Conservation (phyloP, 2,797 vertebrate species). For the Semaprochilodus insignis region DNA sequence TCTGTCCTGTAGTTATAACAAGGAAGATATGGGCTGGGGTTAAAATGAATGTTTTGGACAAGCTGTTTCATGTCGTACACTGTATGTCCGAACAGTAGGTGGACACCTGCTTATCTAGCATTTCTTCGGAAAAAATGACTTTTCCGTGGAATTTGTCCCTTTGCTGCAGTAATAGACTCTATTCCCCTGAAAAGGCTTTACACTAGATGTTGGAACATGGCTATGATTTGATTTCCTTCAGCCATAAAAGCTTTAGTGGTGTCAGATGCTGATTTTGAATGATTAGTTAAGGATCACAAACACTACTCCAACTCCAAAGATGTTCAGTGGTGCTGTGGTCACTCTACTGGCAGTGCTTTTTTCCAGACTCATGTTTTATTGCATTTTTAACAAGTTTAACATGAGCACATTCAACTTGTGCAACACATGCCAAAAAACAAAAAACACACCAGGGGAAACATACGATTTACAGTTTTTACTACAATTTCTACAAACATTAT, state of each 20-base stretch:
- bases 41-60: background rate
- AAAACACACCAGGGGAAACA: no score
- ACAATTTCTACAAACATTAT: no score
- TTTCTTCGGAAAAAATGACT: background rate
- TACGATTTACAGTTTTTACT: no score
- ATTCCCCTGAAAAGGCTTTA: background rate
- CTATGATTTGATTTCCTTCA: background rate
- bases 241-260: background rate
- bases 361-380: no score
- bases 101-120: background rate
- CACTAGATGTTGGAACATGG: no score
- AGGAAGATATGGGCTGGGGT: background rate
- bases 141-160: background rate
- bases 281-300: background rate
- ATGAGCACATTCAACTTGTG: no score
- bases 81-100: no score
- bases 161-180: background rate
- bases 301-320: no score
- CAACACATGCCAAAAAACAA: no score
- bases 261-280: background rate
- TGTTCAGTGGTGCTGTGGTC: no score
- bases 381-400: no score
- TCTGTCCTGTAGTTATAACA: background rate
- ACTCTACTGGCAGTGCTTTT: no score
- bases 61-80: background rate